Evolutionary conservation across 2,797 vertebrate species (phyloP), one percentile per base, ranked within the genome.

Genomic region (Neoniphon sammara): DNA sequence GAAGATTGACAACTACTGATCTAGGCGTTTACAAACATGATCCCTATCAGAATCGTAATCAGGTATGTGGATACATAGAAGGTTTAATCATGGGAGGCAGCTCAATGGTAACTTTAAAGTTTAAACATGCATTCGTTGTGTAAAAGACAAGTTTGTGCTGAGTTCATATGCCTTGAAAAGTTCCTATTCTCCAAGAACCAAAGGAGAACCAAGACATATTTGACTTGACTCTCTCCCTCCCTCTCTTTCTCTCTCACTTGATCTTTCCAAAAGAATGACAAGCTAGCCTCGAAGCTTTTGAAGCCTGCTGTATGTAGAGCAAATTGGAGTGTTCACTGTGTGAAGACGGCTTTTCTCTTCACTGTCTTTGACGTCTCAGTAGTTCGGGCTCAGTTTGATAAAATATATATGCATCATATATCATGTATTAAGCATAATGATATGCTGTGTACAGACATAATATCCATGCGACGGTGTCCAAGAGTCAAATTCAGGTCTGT

Each of bases 231-330:
- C 47, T 62, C 67, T 68, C 72, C 70, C 70, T 56, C 15, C 17
- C 44, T 54, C 59, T 71, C 31, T 78, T 67, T 81, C 84, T 87
- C 85, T 82, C 85, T 85, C 80, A 59, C 84, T 57, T 34, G 4
- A 46, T 80, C 78, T 70, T 85, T 14, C 42, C 73, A 46, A 27
- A 83, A 39, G 9, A 9, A 66, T 73, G 78, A 57, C 36, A 68
- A 44, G 64, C 7, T 1, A 68, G 71, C 12, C 39, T 63, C 7
- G 0, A 31, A 61, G 75, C 31, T 81, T 92, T 87, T 88, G 82
- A 91, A 85, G 82, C 71, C 31, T 15, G 67, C 66, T 31, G 69
- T 55, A 36, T 20, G 42, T 30, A 59, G 66, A 1, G 62, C 36
- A 39, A 39, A 8, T 7, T 39, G 36, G 36, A 39, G 9, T 23